Conservation (phyloP, 2,797 vertebrate genomes). For the Peromyscus aztecus region DNA sequence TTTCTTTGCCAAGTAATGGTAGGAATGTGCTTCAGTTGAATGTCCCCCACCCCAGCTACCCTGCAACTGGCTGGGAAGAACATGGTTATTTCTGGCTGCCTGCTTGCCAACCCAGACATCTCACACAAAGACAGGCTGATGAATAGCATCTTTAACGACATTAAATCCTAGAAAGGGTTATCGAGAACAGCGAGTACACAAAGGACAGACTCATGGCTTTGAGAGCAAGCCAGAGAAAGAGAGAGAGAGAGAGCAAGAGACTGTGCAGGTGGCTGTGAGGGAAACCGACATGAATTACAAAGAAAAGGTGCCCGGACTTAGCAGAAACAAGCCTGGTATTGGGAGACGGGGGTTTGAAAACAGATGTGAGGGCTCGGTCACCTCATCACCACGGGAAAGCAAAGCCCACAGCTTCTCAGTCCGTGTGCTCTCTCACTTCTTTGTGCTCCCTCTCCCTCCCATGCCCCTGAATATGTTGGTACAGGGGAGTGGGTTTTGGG, state of each 20-base stretch:
- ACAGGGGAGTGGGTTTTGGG: neutral
- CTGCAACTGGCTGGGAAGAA: slow-evolving; percentile 80
- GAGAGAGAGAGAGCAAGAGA: slow-evolving; percentile 17
- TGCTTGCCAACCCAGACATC: slow-evolving; percentile 65
- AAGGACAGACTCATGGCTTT: slow-evolving; percentile 77
- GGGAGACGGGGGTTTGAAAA: neutral
- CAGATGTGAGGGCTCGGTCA: slow-evolving; percentile 55
- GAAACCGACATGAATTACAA: slow-evolving; percentile 80
- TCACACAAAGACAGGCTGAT: slow-evolving; percentile 78
- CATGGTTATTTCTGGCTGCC: slow-evolving; percentile 64
- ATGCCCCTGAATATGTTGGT: neutral
- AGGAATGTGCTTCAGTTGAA: slow-evolving; percentile 80
- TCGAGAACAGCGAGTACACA: slow-evolving; percentile 81
- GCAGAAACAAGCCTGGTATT: slow-evolving; percentile 38
- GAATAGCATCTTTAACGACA: slow-evolving; percentile 76
- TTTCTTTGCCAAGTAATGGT: slow-evolving; percentile 74
- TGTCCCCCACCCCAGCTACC: slow-evolving; percentile 56
- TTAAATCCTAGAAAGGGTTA: slow-evolving; percentile 78
- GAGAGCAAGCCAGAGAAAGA: slow-evolving; percentile 64
- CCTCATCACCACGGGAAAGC: neutral
- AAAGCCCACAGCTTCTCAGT: slow-evolving; percentile 7
- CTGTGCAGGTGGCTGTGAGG: slow-evolving; percentile 75
- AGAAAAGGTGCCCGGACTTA: slow-evolving; percentile 67
- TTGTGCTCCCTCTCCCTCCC: too few relatives aligned
- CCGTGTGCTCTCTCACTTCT: neutral